Conservation (phyloP, 2,113 vertebrate genomes). For the Pygathrix nemaeus region DNA sequence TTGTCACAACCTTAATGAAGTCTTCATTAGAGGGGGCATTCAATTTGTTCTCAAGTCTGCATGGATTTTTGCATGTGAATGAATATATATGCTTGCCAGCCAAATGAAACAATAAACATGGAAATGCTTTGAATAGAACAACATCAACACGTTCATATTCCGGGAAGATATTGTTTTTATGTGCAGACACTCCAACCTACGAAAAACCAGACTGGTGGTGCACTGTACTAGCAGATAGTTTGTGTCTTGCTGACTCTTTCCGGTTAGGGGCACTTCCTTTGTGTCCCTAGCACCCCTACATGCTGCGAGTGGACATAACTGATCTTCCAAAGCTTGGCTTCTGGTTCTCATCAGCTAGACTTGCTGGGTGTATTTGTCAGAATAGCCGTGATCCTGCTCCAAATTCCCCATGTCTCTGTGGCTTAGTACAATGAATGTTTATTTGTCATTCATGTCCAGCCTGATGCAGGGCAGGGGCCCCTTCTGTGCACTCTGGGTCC, state of each 20-base stretch:
- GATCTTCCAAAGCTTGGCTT: neutral
- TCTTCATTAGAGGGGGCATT: neutral
- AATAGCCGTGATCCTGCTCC: neutral
- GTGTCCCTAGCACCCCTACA: neutral
- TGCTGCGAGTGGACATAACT: neutral
- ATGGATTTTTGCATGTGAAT: neutral
- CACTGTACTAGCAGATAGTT: neutral
- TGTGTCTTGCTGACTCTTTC: neutral
- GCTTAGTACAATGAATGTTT: neutral
- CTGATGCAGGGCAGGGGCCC: neutral
- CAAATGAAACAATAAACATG: neutral
- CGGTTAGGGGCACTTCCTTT: neutral
- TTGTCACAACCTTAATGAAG: neutral
- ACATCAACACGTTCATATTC: neutral
- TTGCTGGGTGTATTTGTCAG: neutral
- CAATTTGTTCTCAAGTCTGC: neutral
- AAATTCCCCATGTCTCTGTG: neutral
- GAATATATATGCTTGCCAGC: neutral
- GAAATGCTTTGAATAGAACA: neutral
- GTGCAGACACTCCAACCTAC: neutral
- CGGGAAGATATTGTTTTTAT: neutral
- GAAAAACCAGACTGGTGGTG: neutral
- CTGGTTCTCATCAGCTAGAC: neutral
- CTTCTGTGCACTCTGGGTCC: too few species aligned
- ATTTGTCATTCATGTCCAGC: too few species aligned